Evolutionary conservation across 2,797 vertebrate genomes (phyloP).

Genomic region (Triplophysa bombifrons): DNA sequence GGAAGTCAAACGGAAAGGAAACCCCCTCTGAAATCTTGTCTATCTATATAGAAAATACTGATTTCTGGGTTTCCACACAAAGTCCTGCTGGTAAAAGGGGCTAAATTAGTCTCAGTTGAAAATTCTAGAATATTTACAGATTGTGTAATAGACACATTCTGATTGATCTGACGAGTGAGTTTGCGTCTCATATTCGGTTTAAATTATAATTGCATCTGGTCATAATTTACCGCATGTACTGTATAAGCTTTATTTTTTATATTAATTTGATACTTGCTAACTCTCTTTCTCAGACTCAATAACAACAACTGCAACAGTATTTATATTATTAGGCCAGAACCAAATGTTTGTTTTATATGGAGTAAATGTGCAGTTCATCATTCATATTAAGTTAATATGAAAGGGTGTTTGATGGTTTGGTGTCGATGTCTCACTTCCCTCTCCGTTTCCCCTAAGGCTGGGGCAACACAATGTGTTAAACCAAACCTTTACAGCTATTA

Average conservation of each 20-base stretch:
- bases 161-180: not conserved
- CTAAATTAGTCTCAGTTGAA: slow-evolving; percentile 21
- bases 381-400: slow-evolving; percentile 42
- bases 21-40: slow-evolving; percentile 12
- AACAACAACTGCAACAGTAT: not conserved
- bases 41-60: slow-evolving; percentile 1
- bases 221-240: not conserved
- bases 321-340: not conserved
- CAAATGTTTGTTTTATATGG: slow-evolving; percentile 17
- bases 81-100: slow-evolving; percentile 4
- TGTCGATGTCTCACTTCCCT: slow-evolving; percentile 80
- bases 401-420: slow-evolving; percentile 72
- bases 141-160: slow-evolving; percentile 33
- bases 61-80: slow-evolving; percentile 19
- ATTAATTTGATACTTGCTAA: not conserved
- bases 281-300: not conserved
- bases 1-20: slow-evolving; percentile 20
- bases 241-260: not conserved
- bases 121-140: slow-evolving; percentile 44
- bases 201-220: not conserved
- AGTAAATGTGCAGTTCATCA: slow-evolving; percentile 41
- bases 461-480: slow-evolving; percentile 75
- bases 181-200: not conserved
- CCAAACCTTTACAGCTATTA: slow-evolving; percentile 82
- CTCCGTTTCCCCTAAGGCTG: slow-evolving; percentile 78